Evolutionary conservation across 2,888 invertebrate genomes (phyloP).

Genomic region (Cartodere bifasciata): DNA sequence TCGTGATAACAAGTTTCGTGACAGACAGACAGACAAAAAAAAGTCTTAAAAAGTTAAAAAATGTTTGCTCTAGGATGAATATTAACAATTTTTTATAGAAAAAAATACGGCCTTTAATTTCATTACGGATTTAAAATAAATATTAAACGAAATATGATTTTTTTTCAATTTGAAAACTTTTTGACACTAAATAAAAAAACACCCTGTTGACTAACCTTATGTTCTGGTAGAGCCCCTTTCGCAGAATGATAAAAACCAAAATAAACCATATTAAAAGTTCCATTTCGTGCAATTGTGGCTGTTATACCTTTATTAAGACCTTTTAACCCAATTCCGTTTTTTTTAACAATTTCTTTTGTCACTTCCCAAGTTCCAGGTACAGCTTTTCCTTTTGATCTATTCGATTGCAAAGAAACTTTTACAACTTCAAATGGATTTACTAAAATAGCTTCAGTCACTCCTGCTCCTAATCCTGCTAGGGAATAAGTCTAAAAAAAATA

Average conservation of each 20-base stretch:
- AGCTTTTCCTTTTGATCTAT: conserved; percentile 49
- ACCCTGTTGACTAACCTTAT: conserved; percentile 48
- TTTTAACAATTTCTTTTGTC: conserved; percentile 63
- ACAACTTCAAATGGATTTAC: conserved; percentile 94
- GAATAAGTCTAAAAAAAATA: conserved; percentile 61
- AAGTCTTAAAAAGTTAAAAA: too few species aligned
- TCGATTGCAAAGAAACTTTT: conserved; percentile 78
- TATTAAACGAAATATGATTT: too few species aligned
- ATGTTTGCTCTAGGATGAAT: too few species aligned
- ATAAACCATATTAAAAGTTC: conserved; percentile 85
- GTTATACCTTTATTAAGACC: conserved; percentile 82
- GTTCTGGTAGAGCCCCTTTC: conserved; percentile 58
- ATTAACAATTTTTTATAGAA: too few species aligned
- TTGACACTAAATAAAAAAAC: too few species aligned
- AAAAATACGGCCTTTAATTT: too few species aligned
- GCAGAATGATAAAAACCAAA: conserved; percentile 93
- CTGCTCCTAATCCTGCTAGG: conserved; percentile 77
- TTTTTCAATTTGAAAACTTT: too few species aligned
- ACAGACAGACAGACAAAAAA: too few species aligned
- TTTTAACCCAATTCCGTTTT: conserved; percentile 62
- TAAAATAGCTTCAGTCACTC: conserved; percentile 80
- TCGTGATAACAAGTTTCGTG: too few species aligned
- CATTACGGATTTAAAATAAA: too few species aligned
- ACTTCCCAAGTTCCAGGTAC: conserved; percentile 66
- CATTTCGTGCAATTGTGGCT: conserved; percentile 81